Conservation (phyloP, 2,888 invertebrate genomes). For the Trichacis sp. region DNA sequence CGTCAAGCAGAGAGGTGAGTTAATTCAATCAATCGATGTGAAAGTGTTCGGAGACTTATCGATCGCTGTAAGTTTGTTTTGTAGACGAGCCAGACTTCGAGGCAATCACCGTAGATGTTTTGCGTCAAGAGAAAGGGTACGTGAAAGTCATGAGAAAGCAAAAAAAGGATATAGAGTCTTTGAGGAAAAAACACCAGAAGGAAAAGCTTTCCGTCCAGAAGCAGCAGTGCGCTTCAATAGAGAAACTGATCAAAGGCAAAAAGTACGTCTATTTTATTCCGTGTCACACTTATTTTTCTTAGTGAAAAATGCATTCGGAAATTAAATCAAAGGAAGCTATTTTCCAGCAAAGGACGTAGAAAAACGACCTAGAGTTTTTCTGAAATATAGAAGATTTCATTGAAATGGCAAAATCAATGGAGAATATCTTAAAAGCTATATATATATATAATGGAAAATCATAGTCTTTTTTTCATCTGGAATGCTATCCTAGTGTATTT, state of each 20-base stretch:
- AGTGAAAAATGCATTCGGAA: constrained; percentile 1
- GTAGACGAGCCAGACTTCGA: constrained; percentile 80
- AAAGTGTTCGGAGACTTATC: constrained; percentile 12
- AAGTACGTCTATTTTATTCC: constrained; percentile 72
- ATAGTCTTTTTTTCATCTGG: too few species aligned
- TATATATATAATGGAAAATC: too few species aligned
- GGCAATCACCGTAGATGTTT: constrained; percentile 87
- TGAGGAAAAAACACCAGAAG: constrained; percentile 93
- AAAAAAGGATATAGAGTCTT: constrained; percentile 92
- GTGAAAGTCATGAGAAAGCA: constrained; percentile 94
- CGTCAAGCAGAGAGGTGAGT: constrained; percentile 61
- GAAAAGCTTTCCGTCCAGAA: constrained; percentile 93
- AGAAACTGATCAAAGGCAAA: constrained; percentile 94
- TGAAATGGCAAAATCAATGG: too few species aligned
- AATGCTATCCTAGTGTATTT: too few species aligned
- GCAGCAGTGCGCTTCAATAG: constrained; percentile 89
- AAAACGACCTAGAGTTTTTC: too few species aligned
- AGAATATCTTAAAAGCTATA: too few species aligned
- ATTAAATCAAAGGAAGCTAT: too few species aligned
- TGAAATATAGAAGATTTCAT: too few species aligned
- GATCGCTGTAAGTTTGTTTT: constrained; percentile 2
- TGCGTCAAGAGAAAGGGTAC: constrained; percentile 91
- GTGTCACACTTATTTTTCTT: neutral
- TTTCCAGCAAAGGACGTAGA: too few species aligned
- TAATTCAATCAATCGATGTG: constrained; percentile 16